Base-by-base conservation (phyloP, 1,140 invertebrate species). In the Drosophila melanica region DNA sequence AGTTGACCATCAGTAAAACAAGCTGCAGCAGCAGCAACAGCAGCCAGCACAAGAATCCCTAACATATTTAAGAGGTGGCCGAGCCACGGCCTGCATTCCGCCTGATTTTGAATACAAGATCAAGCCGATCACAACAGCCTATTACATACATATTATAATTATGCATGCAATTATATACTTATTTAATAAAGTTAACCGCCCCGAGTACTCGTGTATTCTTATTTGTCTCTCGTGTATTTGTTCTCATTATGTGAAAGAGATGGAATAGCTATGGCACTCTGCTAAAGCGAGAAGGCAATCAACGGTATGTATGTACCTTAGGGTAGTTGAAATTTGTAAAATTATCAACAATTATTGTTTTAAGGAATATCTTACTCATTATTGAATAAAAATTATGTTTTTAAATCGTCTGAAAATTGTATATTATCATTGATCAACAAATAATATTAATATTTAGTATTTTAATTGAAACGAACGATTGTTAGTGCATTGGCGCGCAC, bases 101-200 rank as follows among this genome's bases (percentile, higher is more conserved):
- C 63, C 63, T 59, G 69, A 58, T 65, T 65, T 65, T 65, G 12
- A 58, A 68, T 35, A 33, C 54, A 63, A 69, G 20, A 23, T 23
- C 20, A 23, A 69, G 66, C 67, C 54, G 50, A 65, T 23, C 60
- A 70, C 67, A 64, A 70, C 50, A 70, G 59, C 59, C 51, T 57
- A 72, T 58, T 27, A 48, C 60, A 65, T 59, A 72, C 62, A 72
- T 53, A 72, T 45, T 47, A 54, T 12, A 54, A 66, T 42, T 45
- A 59, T 53, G 18, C 54, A 66, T 60, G 63, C 48, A 72, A 59
- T 39, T 72, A 58, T 72, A 67, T 54, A 72, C 42, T 37, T 66
- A 72, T 72, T 72, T 67, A 72, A 72, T 72, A 72, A 72, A 72
- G 39, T 59, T 72, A 72, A 67, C 16, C 69, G n/a, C 37, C 54